Conservation (phyloP, 2,888 invertebrate species). For the Lobophora halterata region DNA sequence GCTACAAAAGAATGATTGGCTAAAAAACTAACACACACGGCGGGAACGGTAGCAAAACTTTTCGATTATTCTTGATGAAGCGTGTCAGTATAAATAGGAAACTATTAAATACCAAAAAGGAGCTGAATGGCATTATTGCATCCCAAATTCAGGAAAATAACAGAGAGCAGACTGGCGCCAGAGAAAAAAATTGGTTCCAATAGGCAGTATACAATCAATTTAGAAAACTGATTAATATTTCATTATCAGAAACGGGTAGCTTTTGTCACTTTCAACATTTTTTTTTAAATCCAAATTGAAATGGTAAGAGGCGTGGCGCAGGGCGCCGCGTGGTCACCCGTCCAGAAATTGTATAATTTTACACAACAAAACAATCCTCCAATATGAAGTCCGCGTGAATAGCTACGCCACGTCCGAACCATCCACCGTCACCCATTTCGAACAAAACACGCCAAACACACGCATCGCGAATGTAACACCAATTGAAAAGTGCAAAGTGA, state of each 20-base stretch:
- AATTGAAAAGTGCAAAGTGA: constrained; percentile 61
- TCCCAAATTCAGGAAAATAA: constrained; percentile 43
- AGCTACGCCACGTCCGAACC: constrained; percentile 58
- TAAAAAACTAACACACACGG: constrained; percentile 47
- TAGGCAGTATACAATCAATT: constrained; percentile 5
- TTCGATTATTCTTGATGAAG: constrained; percentile 60
- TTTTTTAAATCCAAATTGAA: constrained; percentile 44
- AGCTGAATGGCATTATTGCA: constrained; percentile 42
- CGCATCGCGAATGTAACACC: constrained; percentile 49
- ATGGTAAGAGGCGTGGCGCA: constrained; percentile 49
- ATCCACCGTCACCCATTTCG: constrained; percentile 58
- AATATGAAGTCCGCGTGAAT: constrained; percentile 56
- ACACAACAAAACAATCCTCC: constrained; percentile 64
- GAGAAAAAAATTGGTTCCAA: constrained; percentile 38
- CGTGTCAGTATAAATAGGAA: constrained; percentile 70
- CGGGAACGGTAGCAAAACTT: constrained; percentile 72
- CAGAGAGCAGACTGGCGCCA: constrained; percentile 56
- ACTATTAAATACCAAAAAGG: constrained; percentile 58
- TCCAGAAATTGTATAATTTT: constrained; percentile 72
- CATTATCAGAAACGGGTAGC: constrained; percentile 17
- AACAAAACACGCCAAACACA: constrained; percentile 77
- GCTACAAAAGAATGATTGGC: constrained; percentile 43
- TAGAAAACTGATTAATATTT: constrained; percentile 18
- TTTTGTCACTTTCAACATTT: constrained; percentile 20
- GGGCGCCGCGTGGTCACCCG: constrained; percentile 52